These are phyloP conservation scores for Sternotherus odoratus DNA, from an alignment of 2,797 vertebrate species.

Conservation along the genomic window DNA sequence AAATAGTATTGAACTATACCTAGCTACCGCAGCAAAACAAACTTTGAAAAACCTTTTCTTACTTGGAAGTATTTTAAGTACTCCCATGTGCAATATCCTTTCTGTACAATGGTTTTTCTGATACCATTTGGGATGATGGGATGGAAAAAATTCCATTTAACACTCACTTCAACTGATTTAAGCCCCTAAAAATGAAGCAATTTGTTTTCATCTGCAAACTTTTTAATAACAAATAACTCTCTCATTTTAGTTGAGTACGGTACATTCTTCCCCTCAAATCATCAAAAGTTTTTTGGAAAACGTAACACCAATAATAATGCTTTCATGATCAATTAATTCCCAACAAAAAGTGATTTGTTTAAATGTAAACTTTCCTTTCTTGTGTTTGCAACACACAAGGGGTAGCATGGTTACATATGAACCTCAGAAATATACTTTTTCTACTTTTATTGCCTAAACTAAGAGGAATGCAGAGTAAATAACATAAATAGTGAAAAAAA, in stretches of 20 bases:
- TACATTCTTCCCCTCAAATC: not conserved
- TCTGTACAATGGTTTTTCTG: not conserved
- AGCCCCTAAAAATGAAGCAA: not conserved
- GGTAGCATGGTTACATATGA: not conserved
- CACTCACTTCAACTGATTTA: not conserved
- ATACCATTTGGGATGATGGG: not conserved
- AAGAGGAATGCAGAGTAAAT: not conserved
- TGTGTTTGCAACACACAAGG: not conserved
- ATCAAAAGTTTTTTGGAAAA: not conserved
- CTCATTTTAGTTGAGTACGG: not conserved
- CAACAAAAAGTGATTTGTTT: not conserved
- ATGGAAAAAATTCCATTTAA: not conserved
- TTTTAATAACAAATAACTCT: not conserved
- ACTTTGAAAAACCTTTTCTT: conserved; percentile 18
- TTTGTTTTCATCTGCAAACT: not conserved
- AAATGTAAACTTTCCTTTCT: not conserved
- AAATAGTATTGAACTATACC: not conserved
- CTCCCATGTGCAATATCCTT: conserved; percentile 36
- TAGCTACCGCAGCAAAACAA: not conserved
- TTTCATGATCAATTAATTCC: not conserved
- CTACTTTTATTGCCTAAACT: not conserved
- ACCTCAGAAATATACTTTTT: not conserved
- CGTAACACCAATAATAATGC: not conserved
- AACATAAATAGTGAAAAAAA: not conserved
- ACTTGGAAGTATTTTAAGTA: rapidly evolving